phyloP scores from a whole-genome alignment of 2,113 vertebrate species.

The Pseudopipra pipra region DNA sequence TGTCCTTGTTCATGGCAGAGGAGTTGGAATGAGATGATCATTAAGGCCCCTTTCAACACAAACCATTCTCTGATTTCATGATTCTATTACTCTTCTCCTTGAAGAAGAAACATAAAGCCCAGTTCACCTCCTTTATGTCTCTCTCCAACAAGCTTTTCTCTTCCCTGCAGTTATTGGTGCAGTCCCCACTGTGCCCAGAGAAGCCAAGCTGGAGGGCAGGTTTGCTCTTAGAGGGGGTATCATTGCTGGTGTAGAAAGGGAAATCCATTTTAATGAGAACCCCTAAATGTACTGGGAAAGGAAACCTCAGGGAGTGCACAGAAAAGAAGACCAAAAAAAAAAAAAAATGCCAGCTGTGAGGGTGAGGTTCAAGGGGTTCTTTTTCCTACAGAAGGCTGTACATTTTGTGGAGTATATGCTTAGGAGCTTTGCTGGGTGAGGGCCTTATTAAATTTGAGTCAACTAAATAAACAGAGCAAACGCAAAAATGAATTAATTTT shows the following conservation, averaged over 20 bases:
- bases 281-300: neutral
- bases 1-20: too few species aligned
- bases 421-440: neutral
- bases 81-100: neutral
- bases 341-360: neutral
- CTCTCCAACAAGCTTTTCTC: neutral
- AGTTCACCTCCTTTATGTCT: neutral
- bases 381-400: neutral
- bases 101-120: neutral
- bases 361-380: neutral
- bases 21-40: neutral
- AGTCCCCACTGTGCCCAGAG: neutral
- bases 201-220: neutral
- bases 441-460: neutral
- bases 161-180: neutral
- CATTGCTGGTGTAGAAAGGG: neutral
- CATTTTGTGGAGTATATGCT: neutral
- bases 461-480: neutral
- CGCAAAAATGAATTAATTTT: neutral
- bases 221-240: neutral
- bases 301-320: neutral
- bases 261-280: neutral
- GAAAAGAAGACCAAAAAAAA: neutral
- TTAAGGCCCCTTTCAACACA: neutral
- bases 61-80: neutral